Percentiles rank a stretch among this genome's conserved stretches.
These are phyloP conservation scores for Flabesymbios commensalis DNA, from an alignment of 2,888 invertebrate species.

Conservation along the genomic window DNA sequence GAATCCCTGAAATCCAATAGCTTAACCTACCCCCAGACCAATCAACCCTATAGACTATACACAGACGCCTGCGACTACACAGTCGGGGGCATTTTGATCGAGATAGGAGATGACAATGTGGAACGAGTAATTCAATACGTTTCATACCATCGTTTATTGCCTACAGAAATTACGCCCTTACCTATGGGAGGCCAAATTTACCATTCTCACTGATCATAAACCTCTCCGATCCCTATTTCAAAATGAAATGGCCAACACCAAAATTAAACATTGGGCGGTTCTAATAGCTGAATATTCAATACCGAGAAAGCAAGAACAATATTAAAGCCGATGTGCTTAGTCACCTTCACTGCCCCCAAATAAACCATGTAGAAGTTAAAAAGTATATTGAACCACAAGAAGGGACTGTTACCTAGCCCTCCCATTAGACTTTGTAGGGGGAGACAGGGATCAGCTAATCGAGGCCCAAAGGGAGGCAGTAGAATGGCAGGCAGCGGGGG, in stretches of 20 bases:
- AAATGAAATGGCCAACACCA: constrained; percentile 18
- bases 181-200: constrained; percentile 6
- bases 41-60: background rate
- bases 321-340: too few relatives aligned
- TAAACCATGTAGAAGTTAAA: too few relatives aligned
- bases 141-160: constrained; percentile 2
- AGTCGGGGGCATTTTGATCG: background rate
- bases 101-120: constrained; percentile 5
- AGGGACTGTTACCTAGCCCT: too few relatives aligned
- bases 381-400: too few relatives aligned
- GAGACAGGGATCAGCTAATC: too few relatives aligned
- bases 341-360: too few relatives aligned
- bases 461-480: too few relatives aligned
- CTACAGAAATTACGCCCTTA: constrained; percentile 2
- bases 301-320: too few relatives aligned
- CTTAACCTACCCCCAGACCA: constrained; percentile 1
- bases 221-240: constrained; percentile 1
- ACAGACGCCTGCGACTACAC: constrained; percentile 4
- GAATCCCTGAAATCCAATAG: background rate
- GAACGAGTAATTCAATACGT: constrained; percentile 6
- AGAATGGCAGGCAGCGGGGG: too few relatives aligned
- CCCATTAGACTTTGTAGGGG: too few relatives aligned
- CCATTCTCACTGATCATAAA: background rate
- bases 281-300: constrained; percentile 21
- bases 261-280: constrained; percentile 22